Base-by-base conservation (phyloP, 2,888 invertebrate species). In the Spisula solida region DNA sequence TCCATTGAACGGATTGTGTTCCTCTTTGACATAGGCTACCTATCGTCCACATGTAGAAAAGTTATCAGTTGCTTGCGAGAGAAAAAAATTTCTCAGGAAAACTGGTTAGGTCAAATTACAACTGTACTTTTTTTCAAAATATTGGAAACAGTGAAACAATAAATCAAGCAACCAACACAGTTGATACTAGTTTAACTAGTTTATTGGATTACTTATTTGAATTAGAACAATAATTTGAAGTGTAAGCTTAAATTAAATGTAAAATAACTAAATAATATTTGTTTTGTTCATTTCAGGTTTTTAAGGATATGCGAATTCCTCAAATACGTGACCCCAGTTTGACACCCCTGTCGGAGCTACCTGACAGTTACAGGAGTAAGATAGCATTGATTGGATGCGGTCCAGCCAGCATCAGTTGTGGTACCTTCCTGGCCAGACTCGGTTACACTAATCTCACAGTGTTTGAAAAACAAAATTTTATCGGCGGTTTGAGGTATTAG, bases 401-500 rank as follows among this genome's bases (percentile, higher is more conserved):
- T 0, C 99, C 99, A 0, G 99, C 99, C 5, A 99, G 99, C 14
- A 97, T 99, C 86, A 99, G 99, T 16, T 99, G 99, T 96, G 99
- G 99, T 0, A 99, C 99, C 25, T 99, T 99, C 97, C 97, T 99
- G 29, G 99, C 98, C 0, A 97, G 99, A 34, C 97, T 99, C 25
- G 99, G 99, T 0, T 99, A 99, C 96, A 97, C 98, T 12, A 97
- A 99, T 95, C 97, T 99, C 34, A 99, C 98, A 0, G 98, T 99
- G 91, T 99, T 98, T 96, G 99, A 99, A 96, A 99, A 98, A 96
- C 97, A 98, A 94, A 96, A 97, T 0, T 99, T 98, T 96, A 97
- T 98, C 81, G 99, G 99, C 16, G 99, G 99, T 4, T 97, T 99
- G 20, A 98, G 98, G 98, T 98, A n/a, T n/a, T 96, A 88, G 79